Evolutionary conservation across 2,797 vertebrate genomes (phyloP), one percentile per base, ranked within the genome.

Genomic region (Sarcoramphus papa): DNA sequence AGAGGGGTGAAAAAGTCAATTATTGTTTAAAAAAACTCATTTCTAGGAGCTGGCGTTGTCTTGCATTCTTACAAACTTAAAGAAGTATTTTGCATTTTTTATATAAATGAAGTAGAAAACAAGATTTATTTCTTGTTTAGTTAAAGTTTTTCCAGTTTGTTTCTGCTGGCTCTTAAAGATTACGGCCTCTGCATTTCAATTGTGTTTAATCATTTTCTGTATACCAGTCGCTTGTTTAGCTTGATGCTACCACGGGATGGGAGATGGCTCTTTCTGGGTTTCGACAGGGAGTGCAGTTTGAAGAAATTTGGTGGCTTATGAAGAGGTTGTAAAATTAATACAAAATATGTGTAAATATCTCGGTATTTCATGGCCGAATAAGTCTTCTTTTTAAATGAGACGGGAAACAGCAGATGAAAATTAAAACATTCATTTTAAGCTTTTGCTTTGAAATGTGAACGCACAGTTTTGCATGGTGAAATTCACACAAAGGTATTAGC

Each of bases 191-290:
- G 35, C 17, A 13, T 63, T 68, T 53, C 24, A 41, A 7, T 9
- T 27, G 18, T 16, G 12, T 27, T 33, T 43, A 30, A 31, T 33
- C 14, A 4, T 43, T 48, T 17, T 28, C 50, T 2, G 0, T 7
- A 5, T 7, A 12, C 31, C 15, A 2, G 15, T 33, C 8, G 5
- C 37, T 63, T 57, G 12, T 14, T 31, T 2, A 9, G 33, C 12
- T 22, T 14, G 68, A 8, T 4, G 1, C 30, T 56, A 2, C 37
- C 8, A 0, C 10, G 75, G 37, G 18, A 9, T 1, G 4, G 51
- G 48, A 40, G 4, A 9, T 19, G 43, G 13, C 56, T 51, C 17
- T 16, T 41, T 13, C 45, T 24, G 59, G 37, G 23, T 47, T 53
- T 21, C 47, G 50, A 19, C 37, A 45, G 40, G 23, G 20, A 10